Evolutionary conservation across 2,113 vertebrate genomes (phyloP).

Genomic region (Oenanthe oenanthe): DNA sequence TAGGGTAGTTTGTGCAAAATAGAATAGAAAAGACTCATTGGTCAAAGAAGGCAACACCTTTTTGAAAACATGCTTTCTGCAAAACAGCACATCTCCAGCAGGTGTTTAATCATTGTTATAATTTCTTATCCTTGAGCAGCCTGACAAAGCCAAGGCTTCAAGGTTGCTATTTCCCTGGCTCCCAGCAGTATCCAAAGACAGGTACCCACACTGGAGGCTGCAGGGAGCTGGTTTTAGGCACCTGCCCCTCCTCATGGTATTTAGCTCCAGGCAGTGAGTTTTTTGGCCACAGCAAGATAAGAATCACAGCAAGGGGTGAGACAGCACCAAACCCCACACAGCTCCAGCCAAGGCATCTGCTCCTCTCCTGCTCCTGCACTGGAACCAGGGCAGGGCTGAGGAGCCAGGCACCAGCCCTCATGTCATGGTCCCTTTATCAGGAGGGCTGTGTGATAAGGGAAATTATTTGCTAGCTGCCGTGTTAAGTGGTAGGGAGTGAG

Average conservation of each 20-base stretch:
- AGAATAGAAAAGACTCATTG: too few relatives aligned
- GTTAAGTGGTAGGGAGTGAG: background rate
- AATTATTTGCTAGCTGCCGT: conserved; percentile 21
- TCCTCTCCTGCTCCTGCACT: background rate
- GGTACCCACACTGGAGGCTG: accelerated
- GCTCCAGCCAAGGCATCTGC: background rate
- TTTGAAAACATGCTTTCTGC: too few relatives aligned
- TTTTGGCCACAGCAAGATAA: background rate
- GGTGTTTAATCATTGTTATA: too few relatives aligned
- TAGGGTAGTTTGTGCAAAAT: too few relatives aligned
- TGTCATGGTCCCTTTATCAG: background rate
- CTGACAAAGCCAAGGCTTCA: too few relatives aligned
- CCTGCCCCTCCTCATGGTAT: background rate
- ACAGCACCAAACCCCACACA: accelerated
- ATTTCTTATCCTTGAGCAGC: too few relatives aligned
- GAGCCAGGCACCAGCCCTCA: background rate
- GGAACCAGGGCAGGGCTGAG: background rate
- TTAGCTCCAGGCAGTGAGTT: background rate
- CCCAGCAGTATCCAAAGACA: too few relatives aligned
- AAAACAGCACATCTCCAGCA: too few relatives aligned
- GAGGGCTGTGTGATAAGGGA: conserved; percentile 1
- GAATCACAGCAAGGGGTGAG: accelerated
- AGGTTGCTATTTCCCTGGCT: too few relatives aligned
- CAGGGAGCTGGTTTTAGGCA: background rate
- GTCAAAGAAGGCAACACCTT: too few relatives aligned